Percentiles rank a stretch among this genome's conserved stretches.
phyloP scores from a whole-genome alignment of 2,113 vertebrate genomes.

The Dasyprocta punctata region DNA sequence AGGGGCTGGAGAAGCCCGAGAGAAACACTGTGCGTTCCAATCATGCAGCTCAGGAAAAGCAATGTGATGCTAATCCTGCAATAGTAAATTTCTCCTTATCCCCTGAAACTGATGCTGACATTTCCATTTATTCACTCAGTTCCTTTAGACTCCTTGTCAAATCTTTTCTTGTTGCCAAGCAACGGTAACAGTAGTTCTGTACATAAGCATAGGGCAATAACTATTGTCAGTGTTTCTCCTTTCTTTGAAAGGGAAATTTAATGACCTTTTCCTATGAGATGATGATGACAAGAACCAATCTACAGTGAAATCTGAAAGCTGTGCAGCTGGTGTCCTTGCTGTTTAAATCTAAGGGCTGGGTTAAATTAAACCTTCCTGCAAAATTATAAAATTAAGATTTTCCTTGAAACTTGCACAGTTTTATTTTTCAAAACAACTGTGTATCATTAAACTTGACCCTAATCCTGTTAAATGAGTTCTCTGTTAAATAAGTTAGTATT shows the following conservation, averaged over 20 bases:
- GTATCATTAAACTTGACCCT: conserved; percentile 62
- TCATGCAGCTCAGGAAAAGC: conserved; percentile 25
- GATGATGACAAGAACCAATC: conserved; percentile 80
- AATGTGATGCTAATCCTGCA: conserved; percentile 58
- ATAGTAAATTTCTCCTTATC: conserved; percentile 70
- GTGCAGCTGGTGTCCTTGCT: conserved; percentile 6
- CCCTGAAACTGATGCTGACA: conserved; percentile 74
- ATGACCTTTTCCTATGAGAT: conserved; percentile 81
- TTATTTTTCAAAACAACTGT: conserved; percentile 70
- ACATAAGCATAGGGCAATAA: conserved; percentile 73
- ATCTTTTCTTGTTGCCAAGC: conserved; percentile 83
- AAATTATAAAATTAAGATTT: conserved; percentile 71
- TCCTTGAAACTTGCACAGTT: conserved; percentile 60
- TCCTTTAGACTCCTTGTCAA: conserved; percentile 78
- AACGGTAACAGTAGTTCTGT: conserved; percentile 81
- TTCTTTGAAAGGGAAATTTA: conserved; percentile 75
- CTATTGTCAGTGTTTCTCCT: conserved; percentile 77
- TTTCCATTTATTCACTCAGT: conserved; percentile 75
- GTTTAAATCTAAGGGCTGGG: neutral
- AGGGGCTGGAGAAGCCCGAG: neutral
- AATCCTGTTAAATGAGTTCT: conserved; percentile 53
- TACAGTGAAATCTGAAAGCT: conserved; percentile 53
- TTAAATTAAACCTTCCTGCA: conserved; percentile 61
- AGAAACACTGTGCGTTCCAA: conserved; percentile 47
- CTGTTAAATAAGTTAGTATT: conserved; percentile 45